Percentiles rank a stretch among this genome's conserved stretches.
These are phyloP conservation scores for Argya squamiceps DNA, from an alignment of 2,797 vertebrate genomes.

Conservation along the genomic window DNA sequence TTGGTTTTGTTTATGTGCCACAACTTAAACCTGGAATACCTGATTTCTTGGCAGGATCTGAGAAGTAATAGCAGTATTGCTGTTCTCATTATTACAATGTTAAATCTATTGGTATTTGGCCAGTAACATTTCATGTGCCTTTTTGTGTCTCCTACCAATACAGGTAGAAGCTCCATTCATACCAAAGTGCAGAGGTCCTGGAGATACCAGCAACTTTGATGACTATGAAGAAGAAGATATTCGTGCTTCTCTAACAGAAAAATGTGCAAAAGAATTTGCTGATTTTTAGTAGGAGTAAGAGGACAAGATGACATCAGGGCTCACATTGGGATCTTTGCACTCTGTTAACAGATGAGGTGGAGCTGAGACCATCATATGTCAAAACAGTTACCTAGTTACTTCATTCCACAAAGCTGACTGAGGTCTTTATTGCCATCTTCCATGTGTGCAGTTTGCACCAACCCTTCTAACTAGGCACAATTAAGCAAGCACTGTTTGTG, in stretches of 20 bases:
- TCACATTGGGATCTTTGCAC: constrained; percentile 90
- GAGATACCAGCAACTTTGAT: constrained; percentile 99
- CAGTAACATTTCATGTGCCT: not conserved
- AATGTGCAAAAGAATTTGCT: constrained; percentile 97
- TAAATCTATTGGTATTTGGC: not conserved
- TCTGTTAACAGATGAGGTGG: constrained; percentile 89
- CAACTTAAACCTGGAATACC: not conserved
- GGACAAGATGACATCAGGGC: constrained; percentile 86
- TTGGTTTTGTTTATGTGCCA: not conserved
- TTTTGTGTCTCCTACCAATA: not conserved
- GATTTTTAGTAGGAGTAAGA: constrained; percentile 89
- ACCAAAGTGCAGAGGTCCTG: constrained; percentile 99
- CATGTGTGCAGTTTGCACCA: constrained; percentile 89
- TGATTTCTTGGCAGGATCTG: not conserved
- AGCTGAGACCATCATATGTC: constrained; percentile 86
- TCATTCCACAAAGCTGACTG: constrained; percentile 92
- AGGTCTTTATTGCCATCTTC: constrained; percentile 90
- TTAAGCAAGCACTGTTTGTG: constrained; percentile 87
- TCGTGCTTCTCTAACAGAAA: constrained; percentile 96
- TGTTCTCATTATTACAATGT: not conserved
- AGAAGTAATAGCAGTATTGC: not conserved
- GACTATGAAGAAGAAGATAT: constrained; percentile 99
- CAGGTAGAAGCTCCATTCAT: constrained; percentile 98
- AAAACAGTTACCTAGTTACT: constrained; percentile 89
- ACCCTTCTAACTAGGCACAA: constrained; percentile 89